Conservation (phyloP, 35 echinoderm and acorn worm species). For the Patiria miniata region DNA sequence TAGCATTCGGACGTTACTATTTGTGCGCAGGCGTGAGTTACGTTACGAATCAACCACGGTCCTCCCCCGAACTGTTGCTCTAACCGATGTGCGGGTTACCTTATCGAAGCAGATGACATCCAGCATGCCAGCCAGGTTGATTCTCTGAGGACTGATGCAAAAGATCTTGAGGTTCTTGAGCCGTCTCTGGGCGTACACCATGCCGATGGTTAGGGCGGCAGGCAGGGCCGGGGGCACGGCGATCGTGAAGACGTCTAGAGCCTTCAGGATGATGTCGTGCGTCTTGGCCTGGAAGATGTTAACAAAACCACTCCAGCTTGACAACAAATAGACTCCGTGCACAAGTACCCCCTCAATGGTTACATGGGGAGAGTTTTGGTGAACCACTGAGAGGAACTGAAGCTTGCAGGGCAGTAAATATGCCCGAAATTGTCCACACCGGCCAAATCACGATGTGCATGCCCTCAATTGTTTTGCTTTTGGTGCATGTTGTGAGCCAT, state of each 20-base stretch:
- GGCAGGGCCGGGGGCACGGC: conserved; percentile 93
- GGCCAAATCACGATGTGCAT: no score
- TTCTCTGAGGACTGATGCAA: conserved; percentile 98
- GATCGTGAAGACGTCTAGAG: conserved; percentile 91
- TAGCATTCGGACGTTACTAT: no score
- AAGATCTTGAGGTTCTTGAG: conserved; percentile 73
- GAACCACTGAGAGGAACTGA: not conserved
- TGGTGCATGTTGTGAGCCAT: no score
- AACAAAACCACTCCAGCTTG: not conserved
- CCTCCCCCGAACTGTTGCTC: no score
- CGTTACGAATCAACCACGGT: no score
- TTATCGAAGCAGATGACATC: conserved; percentile 98
- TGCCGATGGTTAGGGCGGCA: conserved; percentile 93
- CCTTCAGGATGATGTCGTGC: conserved; percentile 86
- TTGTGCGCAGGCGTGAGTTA: no score
- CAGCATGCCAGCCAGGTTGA: conserved; percentile 92
- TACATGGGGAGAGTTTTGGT: no score
- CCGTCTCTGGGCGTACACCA: conserved; percentile 90
- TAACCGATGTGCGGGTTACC: conserved; percentile 33
- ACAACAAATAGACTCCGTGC: no score
- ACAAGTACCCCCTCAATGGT: no score
- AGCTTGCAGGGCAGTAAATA: no score
- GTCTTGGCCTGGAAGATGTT: conserved; percentile 40
- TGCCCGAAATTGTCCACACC: no score
- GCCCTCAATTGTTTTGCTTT: no score